These are phyloP conservation scores for Trichomycterus rosablanca DNA, from an alignment of 2,113 vertebrate genomes.

Conservation along the genomic window DNA sequence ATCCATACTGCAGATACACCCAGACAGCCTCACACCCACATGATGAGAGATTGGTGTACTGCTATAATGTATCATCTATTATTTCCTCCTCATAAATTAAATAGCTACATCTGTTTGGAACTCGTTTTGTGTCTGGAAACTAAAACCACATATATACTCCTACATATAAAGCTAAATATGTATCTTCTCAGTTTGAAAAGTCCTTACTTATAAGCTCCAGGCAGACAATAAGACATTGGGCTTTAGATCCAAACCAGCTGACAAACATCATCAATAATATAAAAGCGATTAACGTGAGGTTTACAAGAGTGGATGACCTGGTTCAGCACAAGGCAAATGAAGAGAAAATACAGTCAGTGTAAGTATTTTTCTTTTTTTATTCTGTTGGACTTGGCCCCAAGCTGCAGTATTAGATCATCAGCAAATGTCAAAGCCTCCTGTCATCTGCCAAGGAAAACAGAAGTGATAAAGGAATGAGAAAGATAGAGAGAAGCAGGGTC, in stretches of 20 bases:
- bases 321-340: constrained; percentile 32
- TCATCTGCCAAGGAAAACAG: constrained; percentile 46
- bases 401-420: constrained; percentile 41
- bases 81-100: constrained; percentile 9
- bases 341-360: constrained; percentile 34
- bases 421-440: constrained; percentile 48
- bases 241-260: constrained; percentile 15
- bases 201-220: neutral
- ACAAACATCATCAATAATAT: constrained; percentile 34
- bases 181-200: neutral
- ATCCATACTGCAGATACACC: constrained; percentile 14
- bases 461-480: constrained; percentile 15
- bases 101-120: neutral
- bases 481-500: constrained; percentile 9
- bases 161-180: neutral
- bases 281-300: constrained; percentile 38
- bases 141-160: too few species aligned
- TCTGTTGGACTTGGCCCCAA: constrained; percentile 39
- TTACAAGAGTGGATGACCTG: constrained; percentile 13
- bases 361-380: constrained; percentile 37
- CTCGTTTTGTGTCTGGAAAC: too few species aligned
- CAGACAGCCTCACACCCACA: constrained; percentile 16
- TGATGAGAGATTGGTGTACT: constrained; percentile 7
- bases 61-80: constrained; percentile 11
- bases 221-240: constrained; percentile 19